Percentiles rank a stretch among this genome's conserved stretches.
phyloP scores from a whole-genome alignment of 2,797 vertebrate genomes.

The Cirrhinus molitorella region DNA sequence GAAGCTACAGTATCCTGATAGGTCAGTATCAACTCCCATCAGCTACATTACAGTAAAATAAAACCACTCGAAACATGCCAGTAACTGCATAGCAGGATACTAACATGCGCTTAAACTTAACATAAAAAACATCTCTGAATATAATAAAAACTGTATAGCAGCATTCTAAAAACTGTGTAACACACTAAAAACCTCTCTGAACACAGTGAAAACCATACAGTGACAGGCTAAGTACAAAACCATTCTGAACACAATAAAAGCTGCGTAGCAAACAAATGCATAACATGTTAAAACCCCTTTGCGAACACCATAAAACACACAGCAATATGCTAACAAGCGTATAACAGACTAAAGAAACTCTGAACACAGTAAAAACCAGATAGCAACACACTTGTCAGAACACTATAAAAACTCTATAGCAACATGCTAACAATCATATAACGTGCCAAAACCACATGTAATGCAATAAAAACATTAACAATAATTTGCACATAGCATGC shows the following conservation, averaged over 20 bases:
- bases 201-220: not conserved
- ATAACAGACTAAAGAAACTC: not conserved
- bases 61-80: not conserved
- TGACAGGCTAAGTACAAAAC: not conserved
- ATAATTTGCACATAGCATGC: not conserved
- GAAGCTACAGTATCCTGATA: slow-evolving; percentile 80
- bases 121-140: not conserved
- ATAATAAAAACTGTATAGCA: not conserved
- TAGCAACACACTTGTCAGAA: not conserved
- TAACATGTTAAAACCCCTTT: no score
- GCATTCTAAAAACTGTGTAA: not conserved
- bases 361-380: not conserved
- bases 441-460: not conserved
- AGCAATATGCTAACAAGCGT: not conserved
- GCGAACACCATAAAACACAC: not conserved
- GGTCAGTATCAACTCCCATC: slow-evolving; percentile 59
- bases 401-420: not conserved
- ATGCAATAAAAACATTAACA: not conserved
- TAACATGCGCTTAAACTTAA: not conserved
- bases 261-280: not conserved
- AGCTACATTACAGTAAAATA: not conserved
- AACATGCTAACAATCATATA: not conserved
- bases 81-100: not conserved
- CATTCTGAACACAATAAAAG: not conserved
- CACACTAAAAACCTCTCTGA: not conserved